A percentile compares a stretch with the other conserved stretches of the same genome.
phyloP scores from a whole-genome alignment of 2,113 vertebrate species.

The Brachypteracias leptosomus region DNA sequence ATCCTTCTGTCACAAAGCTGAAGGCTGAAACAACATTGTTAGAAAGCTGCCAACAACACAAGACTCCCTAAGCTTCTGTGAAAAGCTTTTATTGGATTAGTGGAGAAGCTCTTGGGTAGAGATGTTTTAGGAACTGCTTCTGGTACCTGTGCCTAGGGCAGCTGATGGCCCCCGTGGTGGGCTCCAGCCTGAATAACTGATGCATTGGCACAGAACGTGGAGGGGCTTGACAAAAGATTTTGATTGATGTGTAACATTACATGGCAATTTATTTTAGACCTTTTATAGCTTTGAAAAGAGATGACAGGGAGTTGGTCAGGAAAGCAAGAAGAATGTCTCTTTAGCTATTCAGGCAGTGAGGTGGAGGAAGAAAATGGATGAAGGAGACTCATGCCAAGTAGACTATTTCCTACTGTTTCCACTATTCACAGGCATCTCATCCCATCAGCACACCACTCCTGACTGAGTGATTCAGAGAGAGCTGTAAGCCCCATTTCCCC shows the following conservation, averaged over 20 bases:
- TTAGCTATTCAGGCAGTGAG: neutral
- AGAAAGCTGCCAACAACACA: neutral
- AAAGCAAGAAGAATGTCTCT: neutral
- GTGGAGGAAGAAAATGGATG: neutral
- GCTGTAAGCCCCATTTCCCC: neutral
- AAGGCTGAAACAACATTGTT: neutral
- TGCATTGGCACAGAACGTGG: neutral
- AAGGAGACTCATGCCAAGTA: neutral
- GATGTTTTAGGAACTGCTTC: neutral
- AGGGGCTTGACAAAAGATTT: neutral
- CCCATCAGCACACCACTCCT: neutral
- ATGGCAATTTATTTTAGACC: neutral
- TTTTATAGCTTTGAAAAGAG: neutral
- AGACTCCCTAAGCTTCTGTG: neutral
- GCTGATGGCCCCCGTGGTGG: neutral
- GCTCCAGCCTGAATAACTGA: neutral
- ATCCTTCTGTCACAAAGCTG: constrained; percentile 19
- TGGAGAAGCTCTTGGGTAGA: neutral
- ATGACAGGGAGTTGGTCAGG: neutral
- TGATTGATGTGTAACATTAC: neutral
- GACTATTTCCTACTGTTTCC: neutral
- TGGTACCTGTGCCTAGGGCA: neutral
- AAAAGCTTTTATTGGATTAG: neutral
- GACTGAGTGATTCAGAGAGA: neutral
- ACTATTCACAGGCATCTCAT: neutral